Base-by-base conservation (phyloP, 1,140 invertebrate species). In the Thaumatotibia leucotreta region DNA sequence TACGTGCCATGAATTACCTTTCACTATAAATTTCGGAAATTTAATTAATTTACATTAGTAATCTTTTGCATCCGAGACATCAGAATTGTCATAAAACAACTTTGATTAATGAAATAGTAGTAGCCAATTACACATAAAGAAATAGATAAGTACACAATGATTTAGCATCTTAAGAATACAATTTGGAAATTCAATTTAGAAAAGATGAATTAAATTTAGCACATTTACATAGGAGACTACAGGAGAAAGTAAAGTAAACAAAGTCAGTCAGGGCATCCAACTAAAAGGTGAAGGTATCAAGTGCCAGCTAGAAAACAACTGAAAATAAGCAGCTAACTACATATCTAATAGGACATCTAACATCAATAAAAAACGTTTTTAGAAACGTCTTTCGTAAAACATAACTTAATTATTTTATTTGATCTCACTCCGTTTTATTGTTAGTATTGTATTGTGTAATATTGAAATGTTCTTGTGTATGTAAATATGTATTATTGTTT, bases 301-400 rank as follows among this genome's bases (percentile, higher is more conserved):
- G 88, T 90, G 88, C 88, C 80, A 88, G 81, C 88, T 90, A 90
- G 70, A 79, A 89, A 89, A 35, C 20, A 88, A 87, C 71, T 49
- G 62, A 88, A 84, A 83, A 75, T 64, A 88, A 90, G 86, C 86
- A 14, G 67, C 84, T 85, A 88, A 64, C 80, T 82, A 88, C 76
- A 35, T 50, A 67, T 70, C 86, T 85, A 86, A 80, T 68, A 87
- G 88, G 86, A 88, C 80, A 76, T 77, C 80, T 84, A 88, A 88
- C 80, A 90, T 69, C 74, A 65, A 88, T 61, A 64, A 66, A 65
- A 61, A 33, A 39, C 35, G 20, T 32, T 32, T 45, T 20, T 33
- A 49, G 35, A 69, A 66, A 68, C 45, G 54, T 50, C 61, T 52
- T 58, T 54, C 11, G 61, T 63, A 49, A 8, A 11, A 24, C 35